A percentile compares a stretch with the other conserved stretches of the same genome.
Evolutionary conservation across 2,113 vertebrate species (phyloP).

Genomic region (Eretmochelys imbricata): DNA sequence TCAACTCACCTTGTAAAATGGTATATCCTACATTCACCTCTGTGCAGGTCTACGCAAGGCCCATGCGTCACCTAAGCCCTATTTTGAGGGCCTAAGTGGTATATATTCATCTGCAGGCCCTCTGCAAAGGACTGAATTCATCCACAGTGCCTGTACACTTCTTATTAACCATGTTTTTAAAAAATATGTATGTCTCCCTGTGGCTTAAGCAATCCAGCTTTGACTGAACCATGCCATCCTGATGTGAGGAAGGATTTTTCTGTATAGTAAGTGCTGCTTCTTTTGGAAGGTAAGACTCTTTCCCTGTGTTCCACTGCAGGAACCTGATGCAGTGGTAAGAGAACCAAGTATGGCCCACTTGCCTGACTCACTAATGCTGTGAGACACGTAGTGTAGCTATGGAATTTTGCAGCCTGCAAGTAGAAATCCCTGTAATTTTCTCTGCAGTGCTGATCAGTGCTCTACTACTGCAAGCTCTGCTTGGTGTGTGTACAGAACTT

Average conservation of each 20-base stretch:
- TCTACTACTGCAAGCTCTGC: neutral
- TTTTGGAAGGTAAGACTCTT: neutral
- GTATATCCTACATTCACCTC: neutral
- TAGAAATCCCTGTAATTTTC: neutral
- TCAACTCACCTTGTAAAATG: neutral
- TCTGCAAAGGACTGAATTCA: no score
- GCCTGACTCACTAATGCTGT: neutral
- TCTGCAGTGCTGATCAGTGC: accelerated
- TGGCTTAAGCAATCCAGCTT: neutral
- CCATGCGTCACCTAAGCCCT: no score
- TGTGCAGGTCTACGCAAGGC: no score
- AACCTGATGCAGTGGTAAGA: neutral
- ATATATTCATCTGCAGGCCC: no score
- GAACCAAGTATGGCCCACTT: neutral
- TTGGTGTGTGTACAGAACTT: accelerated
- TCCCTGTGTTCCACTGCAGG: neutral
- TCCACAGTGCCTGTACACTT: no score
- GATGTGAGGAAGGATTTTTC: accelerated
- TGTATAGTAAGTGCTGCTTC: neutral
- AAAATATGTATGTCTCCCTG: neutral
- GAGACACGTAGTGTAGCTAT: accelerated
- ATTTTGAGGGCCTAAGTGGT: no score
- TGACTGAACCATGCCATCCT: neutral
- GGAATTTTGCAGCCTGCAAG: neutral
- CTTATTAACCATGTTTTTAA: no score